Evolutionary conservation across 2,797 vertebrate genomes (phyloP), one percentile per base, ranked within the genome.

Genomic region (Syngnathus rostellatus): DNA sequence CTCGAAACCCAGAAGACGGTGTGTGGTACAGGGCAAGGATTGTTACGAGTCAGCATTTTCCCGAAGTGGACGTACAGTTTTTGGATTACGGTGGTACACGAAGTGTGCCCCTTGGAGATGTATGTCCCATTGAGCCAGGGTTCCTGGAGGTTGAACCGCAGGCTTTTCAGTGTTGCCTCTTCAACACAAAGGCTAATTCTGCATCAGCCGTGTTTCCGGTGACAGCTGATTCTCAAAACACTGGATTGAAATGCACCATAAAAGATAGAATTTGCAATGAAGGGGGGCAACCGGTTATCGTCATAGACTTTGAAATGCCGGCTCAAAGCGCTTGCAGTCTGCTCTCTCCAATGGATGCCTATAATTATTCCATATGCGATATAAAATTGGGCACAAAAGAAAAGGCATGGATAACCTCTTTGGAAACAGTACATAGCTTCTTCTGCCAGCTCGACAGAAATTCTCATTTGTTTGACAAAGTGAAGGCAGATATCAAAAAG

Each of bases 391-490:
- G 92, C 23, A 88, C 73, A 6, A 89, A 92, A 73, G 93, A 94
- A 54, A 80, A 86, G 0, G 73, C 95, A 62, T 90, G 69, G 67
- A 8, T 98, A 73, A 95, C 92, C 0, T 87, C 86, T 0, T 82
- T 91, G 37, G 85, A 90, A 10, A 85, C 79, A 66, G 91, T 93
- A 0, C 71, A 80, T 81, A 81, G 79, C 0, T 97, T 98, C 88
- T 94, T 94, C 79, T 94, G 93, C 69, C 94, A 96, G 0, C 87
- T 98, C 53, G 77, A 86, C 64, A 93, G 86, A 80, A 93, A 92
- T 81, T 64, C 71, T 4, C 64, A 64, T 71, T 72, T 81, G 16
- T 77, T 94, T 41, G 79, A 87, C 1, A 77, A 88, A 80, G 68
- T 97, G 38, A 81, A 77, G 0, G 43, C 76, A 58, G 83, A 70